Percentiles rank a stretch among this genome's conserved stretches.
Conservation (phyloP, 2,888 invertebrate genomes). For the Xylocampa areola region DNA sequence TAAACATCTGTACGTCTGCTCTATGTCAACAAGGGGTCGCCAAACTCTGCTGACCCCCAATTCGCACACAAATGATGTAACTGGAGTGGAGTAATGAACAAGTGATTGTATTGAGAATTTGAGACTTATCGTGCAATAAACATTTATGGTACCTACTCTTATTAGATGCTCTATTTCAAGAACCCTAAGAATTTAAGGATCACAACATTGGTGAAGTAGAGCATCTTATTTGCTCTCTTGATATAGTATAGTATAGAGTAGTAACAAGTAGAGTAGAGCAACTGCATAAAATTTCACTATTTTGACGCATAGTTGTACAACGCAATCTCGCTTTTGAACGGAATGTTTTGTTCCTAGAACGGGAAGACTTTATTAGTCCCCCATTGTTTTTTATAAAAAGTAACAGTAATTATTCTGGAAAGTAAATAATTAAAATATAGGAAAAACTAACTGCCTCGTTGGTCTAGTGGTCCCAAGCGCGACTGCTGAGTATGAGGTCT, state of each 20-base stretch:
- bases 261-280: not conserved
- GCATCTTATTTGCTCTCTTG: conserved; percentile 4
- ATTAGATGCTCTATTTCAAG: too few relatives aligned
- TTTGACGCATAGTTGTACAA: not conserved
- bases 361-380: too few relatives aligned
- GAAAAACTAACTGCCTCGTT: too few relatives aligned
- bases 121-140: conserved; percentile 2
- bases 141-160: too few relatives aligned
- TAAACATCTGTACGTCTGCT: conserved; percentile 67
- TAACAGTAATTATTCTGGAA: too few relatives aligned
- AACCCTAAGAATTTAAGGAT: too few relatives aligned
- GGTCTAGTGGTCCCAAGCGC: too few relatives aligned
- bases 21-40: conserved; percentile 65
- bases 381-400: too few relatives aligned
- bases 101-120: conserved; percentile 2
- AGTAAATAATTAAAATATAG: too few relatives aligned
- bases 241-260: not conserved
- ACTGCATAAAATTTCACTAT: not conserved
- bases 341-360: not conserved
- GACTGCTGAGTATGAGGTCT: too few relatives aligned
- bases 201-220: too few relatives aligned
- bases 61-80: conserved; percentile 44
- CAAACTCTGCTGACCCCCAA: conserved; percentile 63
- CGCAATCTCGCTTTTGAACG: not conserved
- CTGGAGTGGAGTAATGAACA: conserved; percentile 22